Percentiles rank a stretch among this genome's conserved stretches.
These are phyloP conservation scores for Scaptomyza graminum DNA, from an alignment of 1,140 invertebrate species.

Conservation along the genomic window DNA sequence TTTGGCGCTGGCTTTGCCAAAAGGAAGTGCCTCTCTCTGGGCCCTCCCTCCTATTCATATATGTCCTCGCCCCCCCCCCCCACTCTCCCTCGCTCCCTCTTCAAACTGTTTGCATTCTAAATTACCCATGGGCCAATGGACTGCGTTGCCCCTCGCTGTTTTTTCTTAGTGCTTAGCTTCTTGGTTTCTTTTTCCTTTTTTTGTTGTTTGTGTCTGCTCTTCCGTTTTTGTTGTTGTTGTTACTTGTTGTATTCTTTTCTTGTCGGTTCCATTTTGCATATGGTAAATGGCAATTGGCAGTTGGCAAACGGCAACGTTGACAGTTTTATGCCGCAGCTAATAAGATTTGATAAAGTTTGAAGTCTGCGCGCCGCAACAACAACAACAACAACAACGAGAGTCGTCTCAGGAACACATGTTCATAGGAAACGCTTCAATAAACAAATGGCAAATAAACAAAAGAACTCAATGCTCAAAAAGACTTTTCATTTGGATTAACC, in stretches of 20 bases:
- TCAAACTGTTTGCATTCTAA: slow-evolving; percentile 69
- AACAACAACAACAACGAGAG: background rate
- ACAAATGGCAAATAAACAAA: slow-evolving; percentile 29
- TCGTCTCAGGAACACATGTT: slow-evolving; percentile 28
- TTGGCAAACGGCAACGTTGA: slow-evolving; percentile 35
- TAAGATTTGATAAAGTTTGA: slow-evolving; percentile 51
- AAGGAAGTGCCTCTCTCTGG: slow-evolving; percentile 62
- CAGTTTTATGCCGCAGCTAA: slow-evolving; percentile 56
- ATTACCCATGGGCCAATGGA: slow-evolving; percentile 79
- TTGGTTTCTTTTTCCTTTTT: slow-evolving; percentile 3
- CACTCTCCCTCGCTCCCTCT: background rate
- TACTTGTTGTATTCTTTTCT: background rate
- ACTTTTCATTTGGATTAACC: background rate
- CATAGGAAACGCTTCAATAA: slow-evolving; percentile 40
- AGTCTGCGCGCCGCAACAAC: slow-evolving; percentile 7
- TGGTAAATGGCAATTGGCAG: slow-evolving; percentile 22
- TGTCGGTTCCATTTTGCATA: background rate
- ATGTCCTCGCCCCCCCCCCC: background rate
- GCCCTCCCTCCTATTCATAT: background rate
- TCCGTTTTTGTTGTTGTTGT: slow-evolving; percentile 8
- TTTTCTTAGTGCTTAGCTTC: slow-evolving; percentile 29
- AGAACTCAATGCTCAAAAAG: slow-evolving; percentile 17
- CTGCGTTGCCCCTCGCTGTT: slow-evolving; percentile 42
- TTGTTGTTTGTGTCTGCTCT: background rate
- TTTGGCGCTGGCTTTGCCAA: slow-evolving; percentile 40